These are phyloP conservation scores for Frankliniella intonsa DNA, from an alignment of 2,888 invertebrate genomes.

Conservation along the genomic window DNA sequence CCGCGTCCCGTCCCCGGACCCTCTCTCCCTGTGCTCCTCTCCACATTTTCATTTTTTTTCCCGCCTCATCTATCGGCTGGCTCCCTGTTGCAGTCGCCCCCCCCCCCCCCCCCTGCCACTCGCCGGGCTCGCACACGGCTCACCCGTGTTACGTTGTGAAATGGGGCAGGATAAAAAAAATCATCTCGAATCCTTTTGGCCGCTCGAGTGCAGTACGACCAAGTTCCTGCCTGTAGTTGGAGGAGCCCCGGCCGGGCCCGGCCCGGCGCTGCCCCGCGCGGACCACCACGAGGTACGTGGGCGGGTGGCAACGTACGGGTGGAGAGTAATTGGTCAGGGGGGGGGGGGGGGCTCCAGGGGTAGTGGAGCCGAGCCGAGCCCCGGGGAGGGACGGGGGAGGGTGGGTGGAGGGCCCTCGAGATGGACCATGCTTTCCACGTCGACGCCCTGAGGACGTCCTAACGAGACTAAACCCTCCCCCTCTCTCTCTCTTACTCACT, in stretches of 20 bases:
- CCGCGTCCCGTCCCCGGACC: neutral
- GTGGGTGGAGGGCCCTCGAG: neutral
- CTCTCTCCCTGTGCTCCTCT: neutral
- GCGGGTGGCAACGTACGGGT: neutral
- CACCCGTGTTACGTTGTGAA: neutral
- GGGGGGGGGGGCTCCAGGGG: neutral
- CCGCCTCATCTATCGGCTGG: neutral
- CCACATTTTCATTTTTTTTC: neutral
- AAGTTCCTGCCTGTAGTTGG: too few species aligned
- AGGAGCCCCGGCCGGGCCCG: too few species aligned
- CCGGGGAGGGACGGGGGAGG: neutral
- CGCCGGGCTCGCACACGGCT: neutral
- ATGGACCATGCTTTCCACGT: slow-evolving; percentile 18
- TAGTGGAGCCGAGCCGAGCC: neutral
- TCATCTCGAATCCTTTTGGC: neutral
- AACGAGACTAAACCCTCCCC: slow-evolving; percentile 4
- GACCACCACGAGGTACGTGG: too few species aligned
- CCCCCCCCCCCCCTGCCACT: neutral
- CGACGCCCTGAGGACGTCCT: slow-evolving; percentile 22
- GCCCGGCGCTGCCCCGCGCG: too few species aligned
- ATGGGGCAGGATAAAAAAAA: neutral
- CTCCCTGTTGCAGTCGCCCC: neutral
- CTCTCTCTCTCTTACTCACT: neutral
- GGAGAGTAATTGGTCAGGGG: neutral
- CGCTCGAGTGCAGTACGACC: too few species aligned